These are phyloP conservation scores for Zootermopsis nevadensis DNA, from an alignment of 2,888 invertebrate genomes.

Conservation along the genomic window DNA sequence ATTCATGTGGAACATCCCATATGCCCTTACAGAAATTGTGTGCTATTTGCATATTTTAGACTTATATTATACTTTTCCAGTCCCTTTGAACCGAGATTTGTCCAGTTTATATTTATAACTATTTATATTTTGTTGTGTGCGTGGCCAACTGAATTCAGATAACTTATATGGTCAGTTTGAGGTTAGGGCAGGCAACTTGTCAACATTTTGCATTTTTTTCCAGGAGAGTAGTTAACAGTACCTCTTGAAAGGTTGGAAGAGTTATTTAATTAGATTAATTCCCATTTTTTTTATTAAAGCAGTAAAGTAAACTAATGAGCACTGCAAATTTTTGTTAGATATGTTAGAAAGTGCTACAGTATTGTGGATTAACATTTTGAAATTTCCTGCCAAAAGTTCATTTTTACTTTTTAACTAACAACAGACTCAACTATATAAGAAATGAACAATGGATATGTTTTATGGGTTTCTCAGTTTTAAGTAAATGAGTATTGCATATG, in stretches of 20 bases:
- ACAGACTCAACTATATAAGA: no score
- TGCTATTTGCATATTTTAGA: background rate
- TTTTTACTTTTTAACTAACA: no score
- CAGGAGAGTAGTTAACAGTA: no score
- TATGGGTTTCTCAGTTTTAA: no score
- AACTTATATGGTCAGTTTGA: background rate
- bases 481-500: no score
- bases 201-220: background rate
- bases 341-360: no score
- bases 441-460: no score
- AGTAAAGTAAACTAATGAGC: no score
- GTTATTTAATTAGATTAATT: background rate
- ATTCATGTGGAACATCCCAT: background rate
- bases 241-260: background rate
- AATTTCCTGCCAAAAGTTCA: no score
- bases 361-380: no score
- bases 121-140: background rate
- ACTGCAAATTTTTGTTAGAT: no score
- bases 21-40: background rate
- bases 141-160: background rate
- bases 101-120: background rate
- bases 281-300: no score
- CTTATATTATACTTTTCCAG: background rate
- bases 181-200: background rate
- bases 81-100: background rate